Percentiles rank a stretch among this genome's conserved stretches.
These are phyloP conservation scores for Mus pahari DNA, from an alignment of 2,113 vertebrate species.

Conservation along the genomic window DNA sequence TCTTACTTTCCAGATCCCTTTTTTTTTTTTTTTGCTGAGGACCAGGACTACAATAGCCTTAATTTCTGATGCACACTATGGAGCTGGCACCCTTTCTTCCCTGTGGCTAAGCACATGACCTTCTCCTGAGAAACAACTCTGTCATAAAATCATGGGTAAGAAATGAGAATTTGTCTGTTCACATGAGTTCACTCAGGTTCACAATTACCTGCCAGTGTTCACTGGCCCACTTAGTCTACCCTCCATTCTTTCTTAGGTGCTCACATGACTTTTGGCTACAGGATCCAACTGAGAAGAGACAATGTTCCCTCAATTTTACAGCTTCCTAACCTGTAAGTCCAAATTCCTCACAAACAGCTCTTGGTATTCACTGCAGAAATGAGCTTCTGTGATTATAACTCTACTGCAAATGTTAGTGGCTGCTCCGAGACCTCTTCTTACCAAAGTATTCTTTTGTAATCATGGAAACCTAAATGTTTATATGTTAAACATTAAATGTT, in stretches of 20 bases:
- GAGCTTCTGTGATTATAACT: neutral
- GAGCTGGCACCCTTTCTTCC: neutral
- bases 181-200: neutral
- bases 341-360: neutral
- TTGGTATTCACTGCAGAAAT: neutral
- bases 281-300: neutral
- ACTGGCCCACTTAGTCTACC: neutral
- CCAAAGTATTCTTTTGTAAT: neutral
- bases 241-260: rapidly evolving
- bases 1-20: neutral
- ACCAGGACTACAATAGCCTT: neutral
- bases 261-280: neutral
- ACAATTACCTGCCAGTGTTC: neutral
- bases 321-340: neutral
- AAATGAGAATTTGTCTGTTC: no score
- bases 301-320: neutral
- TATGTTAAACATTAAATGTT: no score
- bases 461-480: neutral
- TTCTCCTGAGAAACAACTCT: neutral
- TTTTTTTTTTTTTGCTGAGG: neutral
- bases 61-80: neutral
- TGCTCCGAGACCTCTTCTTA: neutral
- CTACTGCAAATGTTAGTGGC: neutral
- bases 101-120: no score
- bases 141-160: neutral